Percentiles rank a stretch among this genome's conserved stretches.
Conservation (phyloP, 2,888 invertebrate species). For the Agrochola lychnidis region DNA sequence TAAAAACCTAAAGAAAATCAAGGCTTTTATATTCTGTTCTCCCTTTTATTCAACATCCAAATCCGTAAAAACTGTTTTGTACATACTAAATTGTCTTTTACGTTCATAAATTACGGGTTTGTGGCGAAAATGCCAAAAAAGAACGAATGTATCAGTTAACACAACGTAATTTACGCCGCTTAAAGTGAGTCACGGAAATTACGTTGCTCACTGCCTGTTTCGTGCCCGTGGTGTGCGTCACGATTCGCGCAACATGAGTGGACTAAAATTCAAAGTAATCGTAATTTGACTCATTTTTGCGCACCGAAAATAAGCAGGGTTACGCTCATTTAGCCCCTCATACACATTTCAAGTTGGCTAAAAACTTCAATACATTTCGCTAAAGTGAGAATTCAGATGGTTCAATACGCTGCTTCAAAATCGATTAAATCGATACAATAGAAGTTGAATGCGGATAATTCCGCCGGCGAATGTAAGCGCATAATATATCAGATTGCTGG, state of each 20-base stretch:
- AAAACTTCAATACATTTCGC: not conserved
- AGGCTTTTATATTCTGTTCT: too few relatives aligned
- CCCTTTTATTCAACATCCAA: not conserved
- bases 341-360: not conserved
- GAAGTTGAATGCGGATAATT: conserved; percentile 32
- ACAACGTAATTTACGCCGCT: not conserved
- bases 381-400: not conserved
- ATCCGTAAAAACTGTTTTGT: not conserved
- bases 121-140: not conserved
- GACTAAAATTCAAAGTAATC: not conserved
- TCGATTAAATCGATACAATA: conserved; percentile 39
- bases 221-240: not conserved
- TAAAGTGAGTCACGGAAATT: not conserved
- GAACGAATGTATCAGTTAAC: too few relatives aligned
- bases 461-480: conserved; percentile 21
- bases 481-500: conserved; percentile 58
- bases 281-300: not conserved
- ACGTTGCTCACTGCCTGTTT: not conserved
- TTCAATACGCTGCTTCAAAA: not conserved
- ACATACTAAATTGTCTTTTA: not conserved
- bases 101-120: not conserved
- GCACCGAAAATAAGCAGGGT: not conserved
- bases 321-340: not conserved
- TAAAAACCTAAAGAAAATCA: not conserved
- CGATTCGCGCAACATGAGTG: not conserved